Evolutionary conservation across 2,797 vertebrate genomes (phyloP), one percentile per base, ranked within the genome.

Genomic region (Pipistrellus pygmaeus): DNA sequence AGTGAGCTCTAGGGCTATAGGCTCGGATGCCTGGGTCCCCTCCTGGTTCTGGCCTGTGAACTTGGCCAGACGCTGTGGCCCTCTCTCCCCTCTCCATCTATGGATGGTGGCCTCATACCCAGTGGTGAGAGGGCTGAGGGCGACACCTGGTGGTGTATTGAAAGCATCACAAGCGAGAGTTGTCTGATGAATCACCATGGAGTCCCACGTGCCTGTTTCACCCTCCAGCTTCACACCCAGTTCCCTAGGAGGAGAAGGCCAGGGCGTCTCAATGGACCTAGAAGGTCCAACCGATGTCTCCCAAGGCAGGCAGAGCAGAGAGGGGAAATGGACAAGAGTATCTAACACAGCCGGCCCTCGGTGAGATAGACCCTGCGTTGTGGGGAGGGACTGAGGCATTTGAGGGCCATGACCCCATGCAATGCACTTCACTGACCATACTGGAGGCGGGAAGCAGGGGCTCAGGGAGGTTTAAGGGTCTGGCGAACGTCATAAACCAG

Each of bases 81-180:
- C 51, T 27, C 20, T 2, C 23, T 4, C 6, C 17, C 21, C 7
- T 23, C 8, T 2, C 8, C n/a, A 18, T 5, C 27, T 25, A 0
- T 0, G 23, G 2, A 3, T 18, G 18, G 53, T 1, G 4, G 57
- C 1, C 9, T 8, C 69, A 11, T 2, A 0, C 1, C 20, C 68
- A 1, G 44, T 10, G 1, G 78, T 12, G 64, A 57, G 85, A 51
- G 35, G 76, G 93, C 75, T 4, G 5, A 88, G 64, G 60, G 82
- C 21, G 96, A 46, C 97, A 90, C 78, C 97, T 95, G 80, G 85
- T 92, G 97, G 93, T 13, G 0, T 23, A 0, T 5, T 0, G 0
- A 15, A 0, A 25, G 73, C 35, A 93, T 17, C 25, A 25, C 97
- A 93, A n/a, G 62, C 8, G 12, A 46, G 81, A 9, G 48, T 62